Evolutionary conservation across 2,113 vertebrate species (phyloP), one percentile per base, ranked within the genome.

Genomic region (Bos javanicus): DNA sequence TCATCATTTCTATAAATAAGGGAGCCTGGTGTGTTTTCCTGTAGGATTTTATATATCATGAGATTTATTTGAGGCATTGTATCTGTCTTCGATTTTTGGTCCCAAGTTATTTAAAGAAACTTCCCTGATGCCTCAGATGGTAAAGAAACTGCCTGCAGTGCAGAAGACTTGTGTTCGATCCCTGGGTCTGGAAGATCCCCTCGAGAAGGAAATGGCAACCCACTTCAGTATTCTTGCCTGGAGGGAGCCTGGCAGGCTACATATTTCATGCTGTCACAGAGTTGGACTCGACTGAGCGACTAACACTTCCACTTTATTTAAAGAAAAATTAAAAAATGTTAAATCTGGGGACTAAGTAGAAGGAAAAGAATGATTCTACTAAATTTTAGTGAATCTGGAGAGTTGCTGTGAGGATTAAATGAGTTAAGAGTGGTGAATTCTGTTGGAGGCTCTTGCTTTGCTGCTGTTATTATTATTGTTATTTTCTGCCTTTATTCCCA

Each of bases 201-300:
- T 71, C 19, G n/a, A 71, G 67, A 39, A 71, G 67, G n/a, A 71
- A 39, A 71, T 39, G 67, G 67, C 67, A 71, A 39, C 19, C 67
- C n/a, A 39, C n/a, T 13, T 5, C 67, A 71, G 67, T 1, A 23
- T 71, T 71, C 67, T 23, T 39, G 19, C n/a, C 19, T 39, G 19
- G 67, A 71, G 67, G 67, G n/a, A 23, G 19, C 67, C 67, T 71
- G 67, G 67, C 67, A 6, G 67, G 67, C 67, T 39, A 23, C 39
- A 36, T 6, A 39, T 10, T 71, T 13, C 67, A 39, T 71, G n/a
- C 10, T 23, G 10, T 71, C 0, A 0, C 67, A 39, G 67, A 71
- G n/a, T 71, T 0, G 4, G n/a, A 39, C 19, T 12, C 0, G 67
- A 71, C 67, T 71, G 19, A 71, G n/a, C 2, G 2, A 74, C 5